Percentiles rank a stretch among this genome's conserved stretches.
Evolutionary conservation across 2,113 vertebrate species (phyloP).

Genomic region (Chloroceryle aenea): DNA sequence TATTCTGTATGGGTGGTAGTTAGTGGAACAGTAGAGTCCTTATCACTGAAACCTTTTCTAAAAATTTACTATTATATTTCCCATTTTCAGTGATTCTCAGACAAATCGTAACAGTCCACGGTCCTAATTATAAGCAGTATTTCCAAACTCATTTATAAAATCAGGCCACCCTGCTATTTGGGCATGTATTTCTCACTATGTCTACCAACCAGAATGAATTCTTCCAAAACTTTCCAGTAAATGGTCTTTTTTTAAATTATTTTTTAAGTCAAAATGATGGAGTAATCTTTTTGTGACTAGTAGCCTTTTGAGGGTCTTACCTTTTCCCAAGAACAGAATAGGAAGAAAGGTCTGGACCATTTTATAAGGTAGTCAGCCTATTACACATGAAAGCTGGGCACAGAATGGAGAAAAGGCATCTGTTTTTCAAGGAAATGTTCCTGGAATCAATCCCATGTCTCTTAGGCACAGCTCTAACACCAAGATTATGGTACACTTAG

Average conservation of each 20-base stretch:
- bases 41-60: neutral
- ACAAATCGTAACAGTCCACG: neutral
- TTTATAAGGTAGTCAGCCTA: neutral
- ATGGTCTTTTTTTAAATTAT: neutral
- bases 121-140: neutral
- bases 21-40: constrained; percentile 23
- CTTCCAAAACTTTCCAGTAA: neutral
- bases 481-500: neutral
- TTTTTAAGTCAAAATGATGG: neutral
- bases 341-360: neutral
- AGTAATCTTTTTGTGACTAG: constrained; percentile 8
- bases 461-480: neutral
- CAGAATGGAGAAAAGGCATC: neutral
- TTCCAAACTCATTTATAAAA: neutral
- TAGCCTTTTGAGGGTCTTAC: neutral
- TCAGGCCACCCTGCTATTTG: neutral
- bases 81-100: neutral
- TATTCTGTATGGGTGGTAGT: constrained; percentile 39
- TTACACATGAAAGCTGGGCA: neutral
- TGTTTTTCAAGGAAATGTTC: neutral
- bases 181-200: constrained; percentile 2
- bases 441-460: neutral
- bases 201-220: neutral
- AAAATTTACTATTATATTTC: neutral
- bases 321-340: neutral